Conservation (phyloP, 2,113 vertebrate genomes). For the Vidua macroura region DNA sequence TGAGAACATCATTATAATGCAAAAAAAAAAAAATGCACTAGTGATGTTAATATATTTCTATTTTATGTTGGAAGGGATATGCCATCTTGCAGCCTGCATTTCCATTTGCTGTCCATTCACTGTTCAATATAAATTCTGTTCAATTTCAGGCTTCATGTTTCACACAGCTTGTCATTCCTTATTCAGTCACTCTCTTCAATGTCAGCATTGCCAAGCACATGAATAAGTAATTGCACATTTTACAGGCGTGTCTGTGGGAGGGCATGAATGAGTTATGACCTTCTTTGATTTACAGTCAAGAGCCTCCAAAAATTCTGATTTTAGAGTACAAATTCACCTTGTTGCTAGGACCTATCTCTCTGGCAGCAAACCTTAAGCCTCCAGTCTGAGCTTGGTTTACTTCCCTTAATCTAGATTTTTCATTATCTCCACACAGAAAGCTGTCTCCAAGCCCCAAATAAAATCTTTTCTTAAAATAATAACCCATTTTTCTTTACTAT, state of each 20-base stretch:
- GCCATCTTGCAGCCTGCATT: neutral
- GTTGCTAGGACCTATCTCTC: neutral
- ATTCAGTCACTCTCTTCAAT: neutral
- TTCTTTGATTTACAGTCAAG: neutral
- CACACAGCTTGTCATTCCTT: neutral
- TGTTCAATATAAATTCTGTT: neutral
- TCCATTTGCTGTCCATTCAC: neutral
- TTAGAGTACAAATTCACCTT: neutral
- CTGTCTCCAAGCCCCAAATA: neutral
- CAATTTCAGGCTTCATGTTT: neutral
- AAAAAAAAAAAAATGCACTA: neutral
- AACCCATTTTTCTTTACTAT: neutral
- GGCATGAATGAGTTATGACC: neutral
- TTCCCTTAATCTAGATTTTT: neutral
- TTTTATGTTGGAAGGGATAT: neutral
- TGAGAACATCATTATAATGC: neutral
- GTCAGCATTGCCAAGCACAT: neutral
- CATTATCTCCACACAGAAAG: neutral
- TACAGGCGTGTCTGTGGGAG: neutral
- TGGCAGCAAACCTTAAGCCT: neutral
- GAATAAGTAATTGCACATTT: slow-evolving; percentile 22
- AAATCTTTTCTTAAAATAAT: neutral
- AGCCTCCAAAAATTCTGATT: neutral
- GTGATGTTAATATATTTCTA: neutral
- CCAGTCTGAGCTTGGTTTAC: neutral